Conservation (phyloP, 2,888 invertebrate species). For the Ophion costatus region DNA sequence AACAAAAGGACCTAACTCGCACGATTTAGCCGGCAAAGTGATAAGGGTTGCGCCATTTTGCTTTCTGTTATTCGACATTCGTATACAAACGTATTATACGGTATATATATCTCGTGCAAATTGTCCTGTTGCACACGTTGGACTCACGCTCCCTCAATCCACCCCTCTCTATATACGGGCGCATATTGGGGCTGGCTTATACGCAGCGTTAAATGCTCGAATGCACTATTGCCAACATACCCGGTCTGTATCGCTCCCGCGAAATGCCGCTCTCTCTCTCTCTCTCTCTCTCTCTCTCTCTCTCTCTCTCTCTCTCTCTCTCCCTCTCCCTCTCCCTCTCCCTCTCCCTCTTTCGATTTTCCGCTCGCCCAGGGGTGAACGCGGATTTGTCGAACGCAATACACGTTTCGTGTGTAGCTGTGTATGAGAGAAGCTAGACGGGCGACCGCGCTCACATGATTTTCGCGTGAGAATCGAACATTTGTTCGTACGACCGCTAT, state of each 20-base stretch:
- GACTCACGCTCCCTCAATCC: slow-evolving; percentile 28
- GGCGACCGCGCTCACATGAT: slow-evolving; percentile 18
- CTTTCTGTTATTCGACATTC: not conserved
- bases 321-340: not conserved
- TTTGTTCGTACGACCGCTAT: slow-evolving; percentile 18
- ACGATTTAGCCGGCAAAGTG: not conserved
- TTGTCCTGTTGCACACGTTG: slow-evolving; percentile 66
- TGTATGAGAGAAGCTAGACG: not conserved
- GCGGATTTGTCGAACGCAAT: slow-evolving; percentile 53
- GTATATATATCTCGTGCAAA: slow-evolving; percentile 48
- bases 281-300: slow-evolving; percentile 9
- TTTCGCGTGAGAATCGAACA: slow-evolving; percentile 39
- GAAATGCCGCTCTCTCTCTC: too few species aligned
- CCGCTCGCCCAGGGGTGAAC: slow-evolving; percentile 41
- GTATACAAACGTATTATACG: not conserved
- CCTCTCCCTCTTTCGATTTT: slow-evolving; percentile 12
- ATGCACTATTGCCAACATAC: slow-evolving; percentile 37
- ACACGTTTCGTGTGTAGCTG: not conserved
- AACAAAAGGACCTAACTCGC: slow-evolving; percentile 20
- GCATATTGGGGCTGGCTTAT: slow-evolving; percentile 42
- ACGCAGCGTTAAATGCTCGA: slow-evolving; percentile 55
- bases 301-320: not conserved
- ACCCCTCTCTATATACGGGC: slow-evolving; percentile 29
- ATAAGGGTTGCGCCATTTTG: slow-evolving; percentile 8
- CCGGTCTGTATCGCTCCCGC: too few species aligned